These are phyloP conservation scores for Brachionus calyciflorus DNA, from an alignment of 1,140 invertebrate species.

Conservation along the genomic window DNA sequence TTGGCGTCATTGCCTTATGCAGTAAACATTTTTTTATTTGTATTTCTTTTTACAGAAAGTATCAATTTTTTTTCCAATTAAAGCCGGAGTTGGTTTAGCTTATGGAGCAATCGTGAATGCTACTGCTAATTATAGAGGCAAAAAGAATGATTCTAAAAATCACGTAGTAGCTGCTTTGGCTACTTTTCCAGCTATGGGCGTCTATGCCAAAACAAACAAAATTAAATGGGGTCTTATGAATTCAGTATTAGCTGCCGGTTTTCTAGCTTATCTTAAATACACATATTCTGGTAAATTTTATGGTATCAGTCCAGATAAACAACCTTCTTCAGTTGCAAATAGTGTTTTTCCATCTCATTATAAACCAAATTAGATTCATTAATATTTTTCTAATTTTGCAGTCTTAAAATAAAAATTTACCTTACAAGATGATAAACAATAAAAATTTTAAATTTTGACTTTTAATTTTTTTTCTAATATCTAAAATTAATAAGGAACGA, in stretches of 20 bases:
- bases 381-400: no score
- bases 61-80: neutral
- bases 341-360: neutral
- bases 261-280: constrained; percentile 3
- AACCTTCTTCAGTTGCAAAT: neutral
- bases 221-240: constrained; percentile 5
- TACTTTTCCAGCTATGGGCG: constrained; percentile 5
- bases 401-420: no score
- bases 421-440: no score
- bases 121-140: constrained; percentile 10
- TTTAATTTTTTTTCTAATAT: no score
- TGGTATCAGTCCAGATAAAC: neutral
- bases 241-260: neutral
- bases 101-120: constrained; percentile 41
- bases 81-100: constrained; percentile 24
- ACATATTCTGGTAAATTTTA: constrained; percentile 1
- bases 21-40: neutral
- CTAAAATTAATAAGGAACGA: no score
- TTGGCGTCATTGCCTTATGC: constrained; percentile 1
- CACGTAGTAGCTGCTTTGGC: neutral
- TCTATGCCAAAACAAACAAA: constrained; percentile 35
- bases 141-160: constrained; percentile 17
- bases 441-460: no score
- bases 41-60: neutral
- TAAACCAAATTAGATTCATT: neutral